These are phyloP conservation scores for Hucho hucho DNA, from an alignment of 2,113 vertebrate genomes.

Conservation along the genomic window DNA sequence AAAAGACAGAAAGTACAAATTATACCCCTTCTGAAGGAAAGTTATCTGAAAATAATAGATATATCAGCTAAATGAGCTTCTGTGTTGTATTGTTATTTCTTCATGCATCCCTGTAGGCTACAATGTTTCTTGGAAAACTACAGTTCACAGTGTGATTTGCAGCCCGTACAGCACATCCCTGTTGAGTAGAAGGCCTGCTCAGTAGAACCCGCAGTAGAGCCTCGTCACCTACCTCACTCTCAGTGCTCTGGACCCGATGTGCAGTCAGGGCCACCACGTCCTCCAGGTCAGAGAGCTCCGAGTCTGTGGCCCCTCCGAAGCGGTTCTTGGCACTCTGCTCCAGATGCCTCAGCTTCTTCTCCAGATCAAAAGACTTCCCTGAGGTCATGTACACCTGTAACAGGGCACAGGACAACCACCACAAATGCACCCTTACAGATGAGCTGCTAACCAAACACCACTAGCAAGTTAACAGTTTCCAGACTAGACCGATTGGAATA, in stretches of 20 bases:
- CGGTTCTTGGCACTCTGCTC: constrained; percentile 64
- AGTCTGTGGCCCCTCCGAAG: constrained; percentile 70
- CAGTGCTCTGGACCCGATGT: constrained; percentile 79
- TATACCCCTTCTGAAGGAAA: too few species aligned
- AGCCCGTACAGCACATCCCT: too few species aligned
- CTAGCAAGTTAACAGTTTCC: neutral
- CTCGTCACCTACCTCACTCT: constrained; percentile 70
- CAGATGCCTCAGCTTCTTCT: constrained; percentile 59
- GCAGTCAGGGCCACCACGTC: constrained; percentile 80
- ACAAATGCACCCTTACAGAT: neutral
- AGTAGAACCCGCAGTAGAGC: too few species aligned
- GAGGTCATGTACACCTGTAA: constrained; percentile 79
- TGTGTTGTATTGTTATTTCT: too few species aligned
- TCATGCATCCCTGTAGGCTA: too few species aligned
- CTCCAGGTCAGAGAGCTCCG: constrained; percentile 88
- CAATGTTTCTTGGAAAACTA: too few species aligned
- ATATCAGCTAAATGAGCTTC: too few species aligned
- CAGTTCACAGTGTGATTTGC: too few species aligned
- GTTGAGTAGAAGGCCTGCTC: too few species aligned
- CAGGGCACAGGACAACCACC: constrained; percentile 9
- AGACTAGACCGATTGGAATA: constrained; percentile 30
- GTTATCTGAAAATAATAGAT: too few species aligned
- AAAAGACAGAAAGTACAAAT: neutral
- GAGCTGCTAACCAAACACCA: neutral
- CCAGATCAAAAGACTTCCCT: constrained; percentile 65